phyloP scores from a whole-genome alignment of 2,888 invertebrate species.

The Teinopalpus imperialis region DNA sequence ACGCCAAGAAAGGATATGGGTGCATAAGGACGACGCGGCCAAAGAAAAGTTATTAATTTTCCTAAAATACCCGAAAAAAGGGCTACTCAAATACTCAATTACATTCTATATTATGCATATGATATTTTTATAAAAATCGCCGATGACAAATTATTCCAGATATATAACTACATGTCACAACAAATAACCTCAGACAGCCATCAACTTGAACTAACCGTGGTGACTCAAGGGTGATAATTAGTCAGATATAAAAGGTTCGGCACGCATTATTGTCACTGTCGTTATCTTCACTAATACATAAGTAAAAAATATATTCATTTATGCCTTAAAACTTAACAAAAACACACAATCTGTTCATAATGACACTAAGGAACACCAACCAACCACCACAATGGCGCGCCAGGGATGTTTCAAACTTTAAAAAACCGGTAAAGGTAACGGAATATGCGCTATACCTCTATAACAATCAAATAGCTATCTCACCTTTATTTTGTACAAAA shows the following conservation, averaged over 20 bases:
- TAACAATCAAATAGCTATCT: too few relatives aligned
- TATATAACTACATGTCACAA: conserved; percentile 71
- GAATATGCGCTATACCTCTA: background rate
- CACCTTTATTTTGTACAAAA: too few relatives aligned
- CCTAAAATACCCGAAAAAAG: too few relatives aligned
- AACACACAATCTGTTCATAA: conserved; percentile 57
- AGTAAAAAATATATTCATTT: conserved; percentile 71
- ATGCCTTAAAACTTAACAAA: conserved; percentile 57
- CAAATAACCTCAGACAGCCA: conserved; percentile 78
- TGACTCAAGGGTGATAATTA: conserved; percentile 70
- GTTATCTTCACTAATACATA: conserved; percentile 58
- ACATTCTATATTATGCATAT: conserved; percentile 32
- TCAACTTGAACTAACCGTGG: conserved; percentile 75
- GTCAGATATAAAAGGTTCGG: conserved; percentile 74
- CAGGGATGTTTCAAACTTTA: conserved; percentile 43
- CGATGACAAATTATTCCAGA: conserved; percentile 58
- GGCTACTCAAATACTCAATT: too few relatives aligned
- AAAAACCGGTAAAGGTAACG: conserved; percentile 20
- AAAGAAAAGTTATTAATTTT: background rate
- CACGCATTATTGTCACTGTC: conserved; percentile 80
- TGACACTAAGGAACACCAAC: conserved; percentile 57
- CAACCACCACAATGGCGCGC: conserved; percentile 69
- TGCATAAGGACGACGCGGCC: conserved; percentile 19
- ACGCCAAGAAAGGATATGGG: conserved; percentile 55
- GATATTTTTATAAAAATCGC: conserved; percentile 39